Evolutionary conservation across 2,888 invertebrate species (phyloP).

Genomic region (Leptarthrus brevirostris): DNA sequence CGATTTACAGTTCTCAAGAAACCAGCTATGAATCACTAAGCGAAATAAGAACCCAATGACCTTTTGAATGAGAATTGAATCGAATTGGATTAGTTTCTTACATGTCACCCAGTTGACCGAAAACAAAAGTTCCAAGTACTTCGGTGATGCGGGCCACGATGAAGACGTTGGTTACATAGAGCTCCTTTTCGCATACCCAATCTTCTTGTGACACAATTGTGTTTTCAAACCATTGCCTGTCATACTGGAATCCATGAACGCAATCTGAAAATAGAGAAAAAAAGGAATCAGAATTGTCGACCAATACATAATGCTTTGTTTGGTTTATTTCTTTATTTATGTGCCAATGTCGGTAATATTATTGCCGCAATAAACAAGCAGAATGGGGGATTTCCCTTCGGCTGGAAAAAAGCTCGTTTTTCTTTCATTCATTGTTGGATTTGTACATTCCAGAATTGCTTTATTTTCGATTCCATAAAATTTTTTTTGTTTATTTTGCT

Average conservation of each 20-base stretch:
- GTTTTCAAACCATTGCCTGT: slow-evolving; percentile 68
- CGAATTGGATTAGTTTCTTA: slow-evolving; percentile 61
- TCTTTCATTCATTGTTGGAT: not conserved
- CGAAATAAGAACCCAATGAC: slow-evolving; percentile 30
- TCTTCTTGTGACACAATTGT: slow-evolving; percentile 69
- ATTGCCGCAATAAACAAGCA: not conserved
- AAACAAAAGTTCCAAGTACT: slow-evolving; percentile 70
- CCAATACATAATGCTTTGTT: slow-evolving; percentile 40
- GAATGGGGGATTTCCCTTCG: slow-evolving; percentile 31
- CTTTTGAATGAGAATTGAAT: slow-evolving; percentile 6
- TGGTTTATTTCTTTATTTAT: slow-evolving; percentile 46
- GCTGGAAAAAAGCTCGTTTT: not conserved
- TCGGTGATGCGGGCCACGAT: slow-evolving; percentile 69
- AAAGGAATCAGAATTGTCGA: slow-evolving; percentile 50
- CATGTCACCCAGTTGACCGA: slow-evolving; percentile 72
- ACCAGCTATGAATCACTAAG: slow-evolving; percentile 30
- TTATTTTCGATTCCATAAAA: not conserved
- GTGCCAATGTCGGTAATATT: slow-evolving; percentile 19
- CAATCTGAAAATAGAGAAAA: slow-evolving; percentile 65
- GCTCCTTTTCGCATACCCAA: slow-evolving; percentile 71
- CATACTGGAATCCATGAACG: slow-evolving; percentile 70
- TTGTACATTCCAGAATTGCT: not conserved
- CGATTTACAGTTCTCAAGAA: slow-evolving; percentile 22
- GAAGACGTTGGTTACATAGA: slow-evolving; percentile 70
- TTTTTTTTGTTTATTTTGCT: not conserved